phyloP scores from a whole-genome alignment of 2,797 vertebrate species.

The Sebastes wilsoni region DNA sequence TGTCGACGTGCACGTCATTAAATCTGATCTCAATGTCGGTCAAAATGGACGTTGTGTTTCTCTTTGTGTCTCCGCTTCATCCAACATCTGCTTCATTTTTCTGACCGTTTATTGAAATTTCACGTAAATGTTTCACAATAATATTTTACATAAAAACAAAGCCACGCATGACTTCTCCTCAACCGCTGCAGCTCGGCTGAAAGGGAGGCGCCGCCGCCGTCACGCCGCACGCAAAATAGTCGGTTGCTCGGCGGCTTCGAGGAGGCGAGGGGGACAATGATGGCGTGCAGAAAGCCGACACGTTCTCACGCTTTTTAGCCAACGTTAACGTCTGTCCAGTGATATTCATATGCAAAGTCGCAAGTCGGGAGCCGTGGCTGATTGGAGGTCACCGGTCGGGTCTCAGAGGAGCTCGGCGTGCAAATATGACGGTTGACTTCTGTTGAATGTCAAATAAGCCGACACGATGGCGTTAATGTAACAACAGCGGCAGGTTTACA shows the following conservation, averaged over 20 bases:
- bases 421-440: constrained; percentile 48
- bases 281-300: constrained; percentile 28
- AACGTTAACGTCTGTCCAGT: background rate
- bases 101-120: constrained; percentile 76
- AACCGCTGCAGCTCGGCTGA: constrained; percentile 58
- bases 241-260: constrained; percentile 31
- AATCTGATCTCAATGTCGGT: constrained; percentile 36
- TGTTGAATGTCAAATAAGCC: constrained; percentile 17
- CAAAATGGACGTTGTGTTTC: constrained; percentile 36
- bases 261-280: constrained; percentile 48
- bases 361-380: background rate
- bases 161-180: constrained; percentile 43
- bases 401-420: constrained; percentile 15
- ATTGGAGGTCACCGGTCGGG: background rate
- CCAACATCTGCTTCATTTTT: constrained; percentile 54
- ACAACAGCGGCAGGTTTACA: background rate
- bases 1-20: constrained; percentile 32
- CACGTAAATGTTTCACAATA: constrained; percentile 53
- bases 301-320: constrained; percentile 23
- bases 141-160: constrained; percentile 87
- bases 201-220: constrained; percentile 49
- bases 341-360: constrained; percentile 66
- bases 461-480: background rate
- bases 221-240: constrained; percentile 74
- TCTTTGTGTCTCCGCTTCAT: constrained; percentile 50